A percentile compares a stretch with the other conserved stretches of the same genome.
Evolutionary conservation across 2,888 invertebrate species (phyloP).

Genomic region (Diadegma fenestrale): DNA sequence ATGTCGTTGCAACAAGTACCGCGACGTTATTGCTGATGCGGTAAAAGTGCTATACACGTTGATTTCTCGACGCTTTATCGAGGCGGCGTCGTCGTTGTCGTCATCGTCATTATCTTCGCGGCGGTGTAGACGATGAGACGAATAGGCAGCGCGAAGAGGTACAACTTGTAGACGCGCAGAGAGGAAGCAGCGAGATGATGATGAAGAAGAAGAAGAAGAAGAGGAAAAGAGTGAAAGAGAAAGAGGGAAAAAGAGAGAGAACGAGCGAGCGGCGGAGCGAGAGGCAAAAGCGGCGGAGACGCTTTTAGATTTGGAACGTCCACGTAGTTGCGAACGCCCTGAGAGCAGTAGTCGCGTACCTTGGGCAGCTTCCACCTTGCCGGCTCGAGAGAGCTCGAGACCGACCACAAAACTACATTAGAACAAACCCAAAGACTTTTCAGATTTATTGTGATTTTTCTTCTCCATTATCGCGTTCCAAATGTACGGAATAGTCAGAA

Average conservation of each 20-base stretch:
- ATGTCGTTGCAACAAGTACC: constrained; percentile 48
- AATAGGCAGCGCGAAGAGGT: constrained; percentile 72
- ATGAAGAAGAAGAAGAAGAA: constrained; percentile 59
- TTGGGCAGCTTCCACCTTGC: constrained; percentile 84
- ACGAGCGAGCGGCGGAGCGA: constrained; percentile 67
- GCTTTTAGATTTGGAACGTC: constrained; percentile 84
- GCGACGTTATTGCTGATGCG: constrained; percentile 50
- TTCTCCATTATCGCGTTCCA: background rate
- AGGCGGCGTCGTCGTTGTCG: constrained; percentile 43
- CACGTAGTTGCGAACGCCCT: constrained; percentile 82
- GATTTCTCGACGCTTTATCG: constrained; percentile 52
- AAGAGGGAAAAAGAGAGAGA: constrained; percentile 65
- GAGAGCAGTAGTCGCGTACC: constrained; percentile 83
- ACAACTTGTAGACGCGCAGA: constrained; percentile 61
- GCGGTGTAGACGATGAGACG: constrained; percentile 56
- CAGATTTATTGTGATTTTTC: constrained; percentile 8
- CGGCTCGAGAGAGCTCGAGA: constrained; percentile 76
- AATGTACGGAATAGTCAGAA: background rate
- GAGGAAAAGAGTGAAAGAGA: constrained; percentile 63
- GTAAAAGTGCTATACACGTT: constrained; percentile 50
- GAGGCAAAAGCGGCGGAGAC: constrained; percentile 80
- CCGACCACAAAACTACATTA: constrained; percentile 55
- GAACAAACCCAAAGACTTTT: constrained; percentile 14
- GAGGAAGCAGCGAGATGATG: constrained; percentile 60
- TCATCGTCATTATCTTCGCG: constrained; percentile 52